phyloP scores from a whole-genome alignment of 2,113 vertebrate genomes.

The Periophthalmodon schlosseri region DNA sequence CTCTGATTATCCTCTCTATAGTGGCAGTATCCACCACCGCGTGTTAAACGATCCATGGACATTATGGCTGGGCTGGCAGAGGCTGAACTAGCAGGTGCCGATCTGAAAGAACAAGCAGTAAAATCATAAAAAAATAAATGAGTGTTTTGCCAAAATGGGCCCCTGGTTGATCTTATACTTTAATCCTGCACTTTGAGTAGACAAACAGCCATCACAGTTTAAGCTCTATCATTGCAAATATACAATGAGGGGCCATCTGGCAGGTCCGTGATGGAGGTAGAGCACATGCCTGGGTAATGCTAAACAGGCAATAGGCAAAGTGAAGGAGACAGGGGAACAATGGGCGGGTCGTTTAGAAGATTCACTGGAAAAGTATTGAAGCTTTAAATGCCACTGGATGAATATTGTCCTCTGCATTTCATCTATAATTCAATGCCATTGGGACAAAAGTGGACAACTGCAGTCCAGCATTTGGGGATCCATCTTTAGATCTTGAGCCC shows the following conservation, averaged over 20 bases:
- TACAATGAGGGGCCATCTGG: constrained; percentile 43
- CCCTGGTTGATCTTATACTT: constrained; percentile 26
- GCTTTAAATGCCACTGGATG: no score
- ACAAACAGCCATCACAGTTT: constrained; percentile 38
- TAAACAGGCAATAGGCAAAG: background rate
- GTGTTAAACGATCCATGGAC: constrained; percentile 14
- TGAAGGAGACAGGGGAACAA: background rate
- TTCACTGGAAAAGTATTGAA: background rate
- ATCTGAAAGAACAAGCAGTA: constrained; percentile 17
- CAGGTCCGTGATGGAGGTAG: constrained; percentile 11
- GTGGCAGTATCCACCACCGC: constrained; percentile 13
- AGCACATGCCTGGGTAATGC: constrained; percentile 1
- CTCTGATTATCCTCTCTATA: constrained; percentile 11
- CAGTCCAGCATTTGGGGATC: no score
- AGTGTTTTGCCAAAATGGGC: constrained; percentile 17
- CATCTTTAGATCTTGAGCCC: background rate
- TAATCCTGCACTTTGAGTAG: constrained; percentile 32
- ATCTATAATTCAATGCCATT: background rate
- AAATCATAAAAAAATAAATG: constrained; percentile 31
- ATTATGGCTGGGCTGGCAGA: constrained; percentile 24
- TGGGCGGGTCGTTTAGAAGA: no score
- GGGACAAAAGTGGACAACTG: no score
- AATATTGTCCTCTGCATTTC: no score
- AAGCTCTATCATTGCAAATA: constrained; percentile 26
- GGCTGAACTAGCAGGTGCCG: constrained; percentile 16